Evolutionary conservation across 2,888 invertebrate species (phyloP), one percentile per base, ranked within the genome.

Genomic region (Eupithecia pulchellata): DNA sequence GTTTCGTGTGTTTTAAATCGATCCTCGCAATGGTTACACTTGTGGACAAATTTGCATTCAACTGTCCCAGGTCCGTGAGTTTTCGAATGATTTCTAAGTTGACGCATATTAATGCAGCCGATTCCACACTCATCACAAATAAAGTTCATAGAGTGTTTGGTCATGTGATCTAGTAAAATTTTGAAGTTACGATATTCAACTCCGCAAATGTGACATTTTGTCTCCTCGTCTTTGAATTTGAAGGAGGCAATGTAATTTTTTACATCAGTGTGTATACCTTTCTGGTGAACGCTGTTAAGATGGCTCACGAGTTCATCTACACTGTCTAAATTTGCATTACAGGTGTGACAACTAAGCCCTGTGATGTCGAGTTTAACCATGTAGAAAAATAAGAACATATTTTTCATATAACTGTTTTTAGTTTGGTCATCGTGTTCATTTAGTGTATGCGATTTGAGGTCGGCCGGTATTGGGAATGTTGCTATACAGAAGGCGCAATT

Each of bases 311-410:
- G 68, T 2, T 72, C 75, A 0, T 84, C 79, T 1, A 89, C 39
- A 29, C 75, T 72, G 1, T 77, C 73, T 0, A 83, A 57, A 34
- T 75, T 52, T 1, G 58, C 62, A 61, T 73, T 74, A 65, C 92
- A 92, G 20, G 88, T 75, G 32, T 78, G 85, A 66, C 92, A 92
- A 25, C 77, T 71, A 0, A 92, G 75, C 0, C 69, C 77, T 0
- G 92, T 91, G 14, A 91, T 86, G 39, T 92, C 92, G 0, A 92
- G 74, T 79, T 88, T 90, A 0, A 88, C 85, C 17, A 83, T 80
- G 77, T 20, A 47, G 20, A 69, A 71, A 0, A 42, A 60, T 14
- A 74, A 20, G 25, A 62, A 67, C 5, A 69, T 74, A 0, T 47
- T 64, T 32, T 70, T 66, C 61, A 80, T 77, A 39, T 71, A 74